Percentiles rank a stretch among this genome's conserved stretches.
These are phyloP conservation scores for Battus philenor DNA, from an alignment of 1,140 invertebrate species.

Conservation along the genomic window DNA sequence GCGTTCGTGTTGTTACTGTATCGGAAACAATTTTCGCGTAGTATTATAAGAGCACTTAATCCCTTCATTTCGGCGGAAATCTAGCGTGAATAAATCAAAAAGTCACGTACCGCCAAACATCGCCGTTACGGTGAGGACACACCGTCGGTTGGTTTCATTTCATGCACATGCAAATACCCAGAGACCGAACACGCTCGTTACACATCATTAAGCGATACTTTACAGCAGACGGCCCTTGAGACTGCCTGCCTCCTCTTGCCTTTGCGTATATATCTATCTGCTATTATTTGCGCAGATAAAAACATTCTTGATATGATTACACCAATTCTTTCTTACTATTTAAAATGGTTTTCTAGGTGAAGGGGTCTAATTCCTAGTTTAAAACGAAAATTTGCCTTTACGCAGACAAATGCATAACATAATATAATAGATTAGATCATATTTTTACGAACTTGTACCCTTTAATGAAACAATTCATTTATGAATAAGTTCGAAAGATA, in stretches of 20 bases:
- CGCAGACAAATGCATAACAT: no score
- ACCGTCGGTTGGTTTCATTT: constrained; percentile 24
- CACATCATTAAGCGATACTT: constrained; percentile 75
- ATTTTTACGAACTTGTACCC: no score
- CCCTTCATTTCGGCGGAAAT: neutral
- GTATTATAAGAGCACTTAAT: constrained; percentile 2
- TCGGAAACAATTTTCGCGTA: neutral
- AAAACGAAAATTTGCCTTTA: no score
- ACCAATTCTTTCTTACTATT: no score
- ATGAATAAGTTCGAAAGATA: no score
- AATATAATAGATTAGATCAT: no score
- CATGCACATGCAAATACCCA: constrained; percentile 43
- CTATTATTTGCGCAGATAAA: neutral
- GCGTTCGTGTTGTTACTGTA: no score
- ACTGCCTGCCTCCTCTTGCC: constrained; percentile 49
- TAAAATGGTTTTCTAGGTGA: no score
- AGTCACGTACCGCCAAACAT: constrained; percentile 15
- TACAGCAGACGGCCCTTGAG: constrained; percentile 72
- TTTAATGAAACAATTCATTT: no score
- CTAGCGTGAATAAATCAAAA: constrained; percentile 12
- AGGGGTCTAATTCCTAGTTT: no score
- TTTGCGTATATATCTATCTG: constrained; percentile 15
- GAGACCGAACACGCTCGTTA: constrained; percentile 58
- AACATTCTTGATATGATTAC: neutral
- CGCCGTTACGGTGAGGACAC: neutral